A percentile compares a stretch with the other conserved stretches of the same genome.
phyloP scores from a whole-genome alignment of 2,113 vertebrate genomes.

The Bambusicola thoracicus region DNA sequence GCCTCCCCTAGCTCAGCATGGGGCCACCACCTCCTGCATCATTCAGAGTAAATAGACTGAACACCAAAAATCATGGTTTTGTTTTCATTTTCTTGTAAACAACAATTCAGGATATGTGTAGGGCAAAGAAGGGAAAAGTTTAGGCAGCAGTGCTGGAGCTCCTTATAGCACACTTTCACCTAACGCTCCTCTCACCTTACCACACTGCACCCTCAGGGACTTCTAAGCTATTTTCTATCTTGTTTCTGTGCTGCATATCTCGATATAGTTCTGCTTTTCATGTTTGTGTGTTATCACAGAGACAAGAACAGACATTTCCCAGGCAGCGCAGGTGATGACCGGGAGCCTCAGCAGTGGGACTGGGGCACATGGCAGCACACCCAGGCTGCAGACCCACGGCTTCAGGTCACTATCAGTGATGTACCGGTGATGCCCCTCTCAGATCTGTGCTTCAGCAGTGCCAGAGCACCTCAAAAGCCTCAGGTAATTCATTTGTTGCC shows the following conservation, averaged over 20 bases:
- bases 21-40: rapidly evolving
- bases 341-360: not conserved
- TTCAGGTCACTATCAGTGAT: rapidly evolving
- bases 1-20: too few relatives aligned
- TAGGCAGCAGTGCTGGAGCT: not conserved
- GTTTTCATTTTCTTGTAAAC: not conserved
- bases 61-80: not conserved
- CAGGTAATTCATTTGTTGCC: too few relatives aligned
- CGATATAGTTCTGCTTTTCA: rapidly evolving
- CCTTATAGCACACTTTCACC: rapidly evolving
- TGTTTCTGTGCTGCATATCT: rapidly evolving
- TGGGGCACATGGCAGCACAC: too few relatives aligned
- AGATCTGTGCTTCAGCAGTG: not conserved
- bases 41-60: rapidly evolving
- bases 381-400: not conserved
- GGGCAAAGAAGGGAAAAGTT: not conserved
- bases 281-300: not conserved
- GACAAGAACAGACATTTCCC: not conserved
- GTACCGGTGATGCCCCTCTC: rapidly evolving
- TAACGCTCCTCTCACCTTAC: rapidly evolving
- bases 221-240: rapidly evolving
- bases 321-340: not conserved
- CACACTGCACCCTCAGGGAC: rapidly evolving
- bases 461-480: not conserved
- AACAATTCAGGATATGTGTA: rapidly evolving